These are phyloP conservation scores for Tenthredo mesomela DNA, from an alignment of 2,888 invertebrate genomes.

Conservation along the genomic window DNA sequence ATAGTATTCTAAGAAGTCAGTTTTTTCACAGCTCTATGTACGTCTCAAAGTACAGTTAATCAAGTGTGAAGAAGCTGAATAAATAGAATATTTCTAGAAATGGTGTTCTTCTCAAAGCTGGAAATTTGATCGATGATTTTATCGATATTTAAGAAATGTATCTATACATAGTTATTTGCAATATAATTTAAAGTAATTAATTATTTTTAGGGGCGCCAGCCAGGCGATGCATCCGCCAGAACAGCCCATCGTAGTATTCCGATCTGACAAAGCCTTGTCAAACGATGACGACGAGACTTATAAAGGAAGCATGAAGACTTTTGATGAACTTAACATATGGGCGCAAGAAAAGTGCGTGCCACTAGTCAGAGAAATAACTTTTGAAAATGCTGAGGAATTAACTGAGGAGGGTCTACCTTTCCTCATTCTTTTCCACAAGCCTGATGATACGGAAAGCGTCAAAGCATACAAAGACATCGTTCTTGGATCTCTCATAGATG, in stretches of 20 bases:
- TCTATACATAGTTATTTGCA: not conserved
- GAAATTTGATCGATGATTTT: not conserved
- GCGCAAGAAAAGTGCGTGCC: conserved; percentile 96
- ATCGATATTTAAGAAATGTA: not conserved
- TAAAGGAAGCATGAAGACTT: conserved; percentile 85
- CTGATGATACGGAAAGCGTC: conserved; percentile 90
- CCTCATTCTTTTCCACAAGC: conserved; percentile 96
- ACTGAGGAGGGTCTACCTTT: conserved; percentile 99
- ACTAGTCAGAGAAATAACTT: conserved; percentile 98
- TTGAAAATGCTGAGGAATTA: conserved; percentile 99
- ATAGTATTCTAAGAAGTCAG: not conserved
- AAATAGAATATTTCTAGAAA: too few relatives aligned
- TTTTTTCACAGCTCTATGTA: not conserved
- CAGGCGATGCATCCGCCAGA: conserved; percentile 91
- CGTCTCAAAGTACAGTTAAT: too few relatives aligned
- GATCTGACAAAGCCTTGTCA: conserved; percentile 89
- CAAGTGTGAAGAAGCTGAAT: too few relatives aligned
- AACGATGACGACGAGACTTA: conserved; percentile 92
- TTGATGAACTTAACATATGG: conserved; percentile 95
- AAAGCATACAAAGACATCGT: conserved; percentile 93
- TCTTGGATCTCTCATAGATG: conserved; percentile 86
- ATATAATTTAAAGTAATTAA: not conserved
- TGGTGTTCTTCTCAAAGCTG: not conserved
- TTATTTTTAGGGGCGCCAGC: conserved; percentile 81
- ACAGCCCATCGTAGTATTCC: conserved; percentile 90